phyloP scores from a whole-genome alignment of 2,888 invertebrate species.

The Aethes cnicana region DNA sequence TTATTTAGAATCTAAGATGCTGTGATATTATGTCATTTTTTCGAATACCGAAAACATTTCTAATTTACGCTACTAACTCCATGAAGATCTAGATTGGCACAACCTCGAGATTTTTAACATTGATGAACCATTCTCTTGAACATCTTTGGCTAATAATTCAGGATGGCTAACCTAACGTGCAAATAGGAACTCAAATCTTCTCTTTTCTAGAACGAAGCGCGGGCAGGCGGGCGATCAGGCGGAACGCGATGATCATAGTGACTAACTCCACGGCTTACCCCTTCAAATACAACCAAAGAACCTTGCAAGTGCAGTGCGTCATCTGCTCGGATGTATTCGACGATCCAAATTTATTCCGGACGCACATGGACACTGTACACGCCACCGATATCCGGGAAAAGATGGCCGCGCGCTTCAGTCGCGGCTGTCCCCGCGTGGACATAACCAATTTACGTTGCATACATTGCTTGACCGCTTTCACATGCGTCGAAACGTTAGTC shows the following conservation, averaged over 20 bases:
- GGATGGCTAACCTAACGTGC: neutral
- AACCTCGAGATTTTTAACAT: too few relatives aligned
- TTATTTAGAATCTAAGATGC: too few relatives aligned
- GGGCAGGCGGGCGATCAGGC: conserved; percentile 3
- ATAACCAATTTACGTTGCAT: conserved; percentile 9
- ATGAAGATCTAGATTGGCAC: too few relatives aligned
- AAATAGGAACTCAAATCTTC: conserved; percentile 8
- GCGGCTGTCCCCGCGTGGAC: neutral
- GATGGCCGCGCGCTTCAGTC: neutral
- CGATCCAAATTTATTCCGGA: neutral
- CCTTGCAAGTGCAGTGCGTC: neutral
- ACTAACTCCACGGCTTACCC: conserved; percentile 12
- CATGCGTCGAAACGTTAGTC: neutral
- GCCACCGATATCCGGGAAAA: neutral
- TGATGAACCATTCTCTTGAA: too few relatives aligned
- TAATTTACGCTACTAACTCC: too few relatives aligned
- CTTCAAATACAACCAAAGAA: conserved; percentile 12
- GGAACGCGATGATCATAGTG: conserved; percentile 9
- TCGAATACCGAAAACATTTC: too few relatives aligned
- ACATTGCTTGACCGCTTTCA: neutral
- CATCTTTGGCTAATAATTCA: too few relatives aligned
- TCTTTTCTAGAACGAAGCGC: conserved; percentile 15
- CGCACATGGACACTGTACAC: conserved; percentile 1
- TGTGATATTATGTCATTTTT: too few relatives aligned
- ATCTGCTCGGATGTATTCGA: conserved; percentile 3